Evolutionary conservation across 2,888 invertebrate species (phyloP).

Genomic region (Brenthis ino): DNA sequence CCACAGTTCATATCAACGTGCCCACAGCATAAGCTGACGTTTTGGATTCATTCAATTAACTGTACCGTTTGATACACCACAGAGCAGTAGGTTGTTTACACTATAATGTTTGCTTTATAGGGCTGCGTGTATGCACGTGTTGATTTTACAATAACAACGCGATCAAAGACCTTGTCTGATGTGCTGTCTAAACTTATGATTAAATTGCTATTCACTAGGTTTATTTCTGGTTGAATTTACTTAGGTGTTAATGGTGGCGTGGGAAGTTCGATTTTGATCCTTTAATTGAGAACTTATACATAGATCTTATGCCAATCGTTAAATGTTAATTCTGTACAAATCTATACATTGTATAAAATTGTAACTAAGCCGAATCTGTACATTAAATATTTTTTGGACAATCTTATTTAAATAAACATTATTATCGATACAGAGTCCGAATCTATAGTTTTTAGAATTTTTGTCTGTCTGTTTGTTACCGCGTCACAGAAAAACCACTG

Average conservation of each 20-base stretch:
- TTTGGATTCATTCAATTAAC: slow-evolving; percentile 53
- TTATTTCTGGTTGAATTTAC: slow-evolving; percentile 34
- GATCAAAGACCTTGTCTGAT: slow-evolving; percentile 66
- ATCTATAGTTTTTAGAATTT: too few species aligned
- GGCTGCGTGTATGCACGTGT: slow-evolving; percentile 54
- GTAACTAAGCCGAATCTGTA: too few species aligned
- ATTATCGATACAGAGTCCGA: too few species aligned
- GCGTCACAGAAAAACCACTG: too few species aligned
- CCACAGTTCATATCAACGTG: slow-evolving; percentile 37
- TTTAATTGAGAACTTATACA: too few species aligned
- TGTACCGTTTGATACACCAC: slow-evolving; percentile 43
- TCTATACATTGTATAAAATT: too few species aligned
- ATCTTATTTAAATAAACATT: too few species aligned
- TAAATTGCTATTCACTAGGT: slow-evolving; percentile 53
- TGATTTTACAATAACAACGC: slow-evolving; percentile 64
- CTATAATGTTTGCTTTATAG: slow-evolving; percentile 34
- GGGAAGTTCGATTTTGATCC: slow-evolving; percentile 4
- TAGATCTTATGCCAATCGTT: too few species aligned
- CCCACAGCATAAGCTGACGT: slow-evolving; percentile 42
- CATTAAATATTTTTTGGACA: too few species aligned
- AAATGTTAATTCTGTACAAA: too few species aligned
- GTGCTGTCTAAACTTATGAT: slow-evolving; percentile 45
- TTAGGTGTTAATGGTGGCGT: slow-evolving; percentile 4
- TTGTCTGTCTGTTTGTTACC: too few species aligned
- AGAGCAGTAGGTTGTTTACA: slow-evolving; percentile 47